A percentile compares a stretch with the other conserved stretches of the same genome.
These are phyloP conservation scores for Eumeta japonica DNA, from an alignment of 1,140 invertebrate genomes.

Conservation along the genomic window DNA sequence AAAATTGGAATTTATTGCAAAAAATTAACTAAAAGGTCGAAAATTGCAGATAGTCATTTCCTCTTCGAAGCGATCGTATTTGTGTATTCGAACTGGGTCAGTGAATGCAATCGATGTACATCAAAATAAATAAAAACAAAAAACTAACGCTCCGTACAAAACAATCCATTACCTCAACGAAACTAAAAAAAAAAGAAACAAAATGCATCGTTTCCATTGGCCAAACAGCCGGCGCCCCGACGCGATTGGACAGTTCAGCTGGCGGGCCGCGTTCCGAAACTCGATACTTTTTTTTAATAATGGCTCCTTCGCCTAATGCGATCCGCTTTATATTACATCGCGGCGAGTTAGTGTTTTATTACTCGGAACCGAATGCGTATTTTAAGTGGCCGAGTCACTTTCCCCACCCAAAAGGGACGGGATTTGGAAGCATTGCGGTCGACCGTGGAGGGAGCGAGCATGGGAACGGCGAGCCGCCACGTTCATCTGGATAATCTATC, in stretches of 20 bases:
- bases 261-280: constrained; percentile 40
- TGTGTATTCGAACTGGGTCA: too few species aligned
- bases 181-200: too few species aligned
- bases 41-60: too few species aligned
- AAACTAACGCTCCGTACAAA: too few species aligned
- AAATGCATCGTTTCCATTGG: constrained; percentile 31
- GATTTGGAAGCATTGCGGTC: constrained; percentile 20
- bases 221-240: constrained; percentile 17
- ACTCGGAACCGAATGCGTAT: constrained; percentile 39
- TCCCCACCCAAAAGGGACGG: constrained; percentile 20
- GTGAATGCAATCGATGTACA: too few species aligned
- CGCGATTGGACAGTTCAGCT: constrained; percentile 34
- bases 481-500: too few species aligned
- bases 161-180: too few species aligned
- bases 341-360: constrained; percentile 47
- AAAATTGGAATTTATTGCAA: too few species aligned
- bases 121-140: too few species aligned
- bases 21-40: too few species aligned
- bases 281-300: constrained; percentile 58
- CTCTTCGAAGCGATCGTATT: too few species aligned
- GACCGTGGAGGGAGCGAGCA: constrained; percentile 26
- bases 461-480: too few species aligned
- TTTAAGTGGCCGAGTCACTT: constrained; percentile 36
- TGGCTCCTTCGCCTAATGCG: constrained; percentile 54
- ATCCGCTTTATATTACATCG: constrained; percentile 45